phyloP scores from a whole-genome alignment of 2,888 invertebrate species.

The Hydropsyche betteni region DNA sequence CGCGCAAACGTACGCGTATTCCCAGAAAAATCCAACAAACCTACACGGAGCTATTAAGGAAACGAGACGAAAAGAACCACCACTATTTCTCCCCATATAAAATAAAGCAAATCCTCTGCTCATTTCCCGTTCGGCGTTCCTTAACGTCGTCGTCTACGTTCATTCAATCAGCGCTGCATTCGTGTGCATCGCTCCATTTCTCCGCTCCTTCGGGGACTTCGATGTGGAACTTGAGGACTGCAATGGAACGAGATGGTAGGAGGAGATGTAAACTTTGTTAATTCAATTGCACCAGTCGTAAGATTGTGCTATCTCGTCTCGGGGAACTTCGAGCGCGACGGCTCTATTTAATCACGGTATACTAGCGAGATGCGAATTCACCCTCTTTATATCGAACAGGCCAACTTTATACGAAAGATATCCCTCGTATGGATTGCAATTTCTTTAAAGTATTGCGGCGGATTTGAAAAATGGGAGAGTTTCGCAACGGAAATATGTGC shows the following conservation, averaged over 20 bases:
- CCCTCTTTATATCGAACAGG: background rate
- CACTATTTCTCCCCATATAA: background rate
- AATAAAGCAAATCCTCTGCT: constrained; percentile 26
- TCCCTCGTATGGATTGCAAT: too few species aligned
- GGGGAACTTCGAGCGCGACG: constrained; percentile 16
- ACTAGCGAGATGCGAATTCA: background rate
- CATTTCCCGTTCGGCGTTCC: constrained; percentile 26
- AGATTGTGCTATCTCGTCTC: constrained; percentile 18
- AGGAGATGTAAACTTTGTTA: constrained; percentile 19
- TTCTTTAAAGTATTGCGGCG: too few species aligned
- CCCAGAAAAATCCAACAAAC: too few species aligned
- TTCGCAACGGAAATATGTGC: too few species aligned
- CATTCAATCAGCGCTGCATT: constrained; percentile 34
- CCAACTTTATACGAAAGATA: too few species aligned
- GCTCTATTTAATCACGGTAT: constrained; percentile 12
- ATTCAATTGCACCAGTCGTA: constrained; percentile 23
- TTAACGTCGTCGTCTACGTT: background rate
- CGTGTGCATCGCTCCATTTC: constrained; percentile 35
- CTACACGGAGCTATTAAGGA: too few species aligned
- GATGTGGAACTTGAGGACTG: too few species aligned
- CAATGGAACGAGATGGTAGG: too few species aligned
- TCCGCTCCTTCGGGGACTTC: background rate
- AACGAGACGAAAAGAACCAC: too few species aligned
- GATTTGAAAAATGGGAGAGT: too few species aligned
- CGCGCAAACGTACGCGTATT: too few species aligned